Conservation (phyloP, 2,113 vertebrate genomes). For the Anthoscopus minutus region DNA sequence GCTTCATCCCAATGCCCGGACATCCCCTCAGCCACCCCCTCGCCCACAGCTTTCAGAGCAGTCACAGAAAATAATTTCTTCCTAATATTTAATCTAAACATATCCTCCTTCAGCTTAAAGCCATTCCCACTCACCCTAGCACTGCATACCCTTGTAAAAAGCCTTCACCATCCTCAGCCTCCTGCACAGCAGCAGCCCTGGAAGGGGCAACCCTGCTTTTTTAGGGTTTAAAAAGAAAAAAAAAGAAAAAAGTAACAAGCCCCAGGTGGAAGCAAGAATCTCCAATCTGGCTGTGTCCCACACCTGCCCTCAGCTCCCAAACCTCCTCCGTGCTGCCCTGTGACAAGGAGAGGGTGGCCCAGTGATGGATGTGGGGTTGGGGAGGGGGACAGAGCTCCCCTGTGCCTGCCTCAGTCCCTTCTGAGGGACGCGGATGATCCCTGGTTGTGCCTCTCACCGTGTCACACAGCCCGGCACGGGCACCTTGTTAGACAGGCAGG, state of each 20-base stretch:
- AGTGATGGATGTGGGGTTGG: accelerated
- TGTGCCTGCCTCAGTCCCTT: neutral
- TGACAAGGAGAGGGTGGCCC: neutral
- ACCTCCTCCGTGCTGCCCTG: accelerated
- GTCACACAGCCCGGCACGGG: neutral
- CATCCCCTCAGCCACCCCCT: accelerated
- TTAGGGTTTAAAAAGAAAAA: too few relatives aligned
- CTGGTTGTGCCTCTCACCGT: neutral
- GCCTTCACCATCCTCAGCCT: neutral
- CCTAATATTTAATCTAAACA: neutral
- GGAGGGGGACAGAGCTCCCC: neutral
- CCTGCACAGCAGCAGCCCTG: neutral
- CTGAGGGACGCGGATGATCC: accelerated
- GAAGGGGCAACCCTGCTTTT: neutral
- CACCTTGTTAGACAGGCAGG: neutral
- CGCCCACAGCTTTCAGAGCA: neutral
- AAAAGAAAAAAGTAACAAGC: neutral
- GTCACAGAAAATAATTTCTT: neutral
- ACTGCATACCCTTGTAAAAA: neutral
- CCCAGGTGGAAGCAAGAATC: neutral
- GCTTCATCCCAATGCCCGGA: accelerated
- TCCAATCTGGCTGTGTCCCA: neutral
- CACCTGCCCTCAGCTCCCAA: neutral
- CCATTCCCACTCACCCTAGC: neutral
- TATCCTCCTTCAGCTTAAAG: neutral